These are phyloP conservation scores for Budorcas taxicolor DNA, from an alignment of 2,113 vertebrate species.

Conservation along the genomic window DNA sequence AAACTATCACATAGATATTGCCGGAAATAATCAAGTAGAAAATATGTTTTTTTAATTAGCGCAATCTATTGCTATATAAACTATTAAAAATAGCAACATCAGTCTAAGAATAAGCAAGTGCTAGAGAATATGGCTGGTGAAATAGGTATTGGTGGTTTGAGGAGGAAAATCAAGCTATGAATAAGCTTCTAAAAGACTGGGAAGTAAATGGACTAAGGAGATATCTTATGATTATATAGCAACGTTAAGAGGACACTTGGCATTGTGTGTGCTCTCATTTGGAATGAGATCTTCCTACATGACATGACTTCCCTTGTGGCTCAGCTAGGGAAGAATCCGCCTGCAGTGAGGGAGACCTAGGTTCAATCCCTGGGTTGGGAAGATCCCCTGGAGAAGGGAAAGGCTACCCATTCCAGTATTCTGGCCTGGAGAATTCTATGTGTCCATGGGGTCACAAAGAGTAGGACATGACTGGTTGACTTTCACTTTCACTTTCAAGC, in stretches of 20 bases:
- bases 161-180: background rate
- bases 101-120: background rate
- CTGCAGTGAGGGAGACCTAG: background rate
- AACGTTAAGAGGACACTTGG: background rate
- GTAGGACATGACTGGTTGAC: background rate
- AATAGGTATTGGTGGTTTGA: background rate
- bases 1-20: background rate
- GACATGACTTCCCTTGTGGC: background rate
- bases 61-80: background rate
- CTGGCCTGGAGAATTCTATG: background rate
- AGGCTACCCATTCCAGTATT: background rate
- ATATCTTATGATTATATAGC: background rate
- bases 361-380: background rate
- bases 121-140: background rate
- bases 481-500: background rate
- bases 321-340: background rate
- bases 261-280: background rate
- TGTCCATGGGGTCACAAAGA: background rate
- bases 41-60: background rate
- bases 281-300: background rate
- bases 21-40: background rate
- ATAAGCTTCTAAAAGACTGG: background rate
- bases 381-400: background rate
- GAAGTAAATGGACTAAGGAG: background rate
- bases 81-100: background rate